Evolutionary conservation across 2,113 vertebrate species (phyloP).

Genomic region (Dendrocopos noguchii): DNA sequence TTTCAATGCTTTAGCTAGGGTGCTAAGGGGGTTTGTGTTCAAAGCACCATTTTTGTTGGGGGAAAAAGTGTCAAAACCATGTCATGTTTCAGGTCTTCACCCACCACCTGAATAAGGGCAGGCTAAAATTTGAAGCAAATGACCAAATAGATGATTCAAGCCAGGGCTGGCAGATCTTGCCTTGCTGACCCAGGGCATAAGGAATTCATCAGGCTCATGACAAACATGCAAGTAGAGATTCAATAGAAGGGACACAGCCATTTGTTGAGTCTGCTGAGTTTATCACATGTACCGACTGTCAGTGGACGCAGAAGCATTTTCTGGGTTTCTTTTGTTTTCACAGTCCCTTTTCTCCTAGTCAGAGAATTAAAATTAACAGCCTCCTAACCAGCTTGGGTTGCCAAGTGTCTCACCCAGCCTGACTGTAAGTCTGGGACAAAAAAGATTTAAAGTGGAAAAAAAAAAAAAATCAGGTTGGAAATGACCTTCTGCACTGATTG

Average conservation of each 20-base stretch:
- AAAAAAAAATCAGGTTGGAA: slow-evolving; percentile 75
- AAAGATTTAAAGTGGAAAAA: slow-evolving; percentile 79
- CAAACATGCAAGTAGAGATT: slow-evolving; percentile 12
- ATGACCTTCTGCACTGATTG: slow-evolving; percentile 90
- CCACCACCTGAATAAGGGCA: not conserved
- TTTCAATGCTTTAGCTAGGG: not conserved
- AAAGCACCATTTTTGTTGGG: not conserved
- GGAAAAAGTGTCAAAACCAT: not conserved
- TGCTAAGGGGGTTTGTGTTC: not conserved
- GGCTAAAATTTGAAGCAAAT: not conserved
- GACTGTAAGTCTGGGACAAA: slow-evolving; percentile 43
- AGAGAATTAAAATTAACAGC: slow-evolving; percentile 22
- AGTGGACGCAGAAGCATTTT: not conserved
- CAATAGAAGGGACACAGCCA: slow-evolving; percentile 8
- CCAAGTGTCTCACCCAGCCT: not conserved
- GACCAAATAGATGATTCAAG: not conserved
- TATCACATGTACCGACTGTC: not conserved
- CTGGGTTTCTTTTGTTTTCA: slow-evolving; percentile 22
- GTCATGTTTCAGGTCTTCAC: not conserved
- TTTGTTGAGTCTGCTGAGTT: slow-evolving; percentile 9
- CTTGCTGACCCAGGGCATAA: slow-evolving; percentile 31
- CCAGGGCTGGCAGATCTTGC: not conserved
- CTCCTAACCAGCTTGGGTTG: slow-evolving; percentile 18
- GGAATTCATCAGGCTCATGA: slow-evolving; percentile 18
- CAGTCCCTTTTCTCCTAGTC: not conserved